Percentiles rank a stretch among this genome's conserved stretches.
Conservation (phyloP, 2,113 vertebrate species). For the Rhinoderma darwinii region DNA sequence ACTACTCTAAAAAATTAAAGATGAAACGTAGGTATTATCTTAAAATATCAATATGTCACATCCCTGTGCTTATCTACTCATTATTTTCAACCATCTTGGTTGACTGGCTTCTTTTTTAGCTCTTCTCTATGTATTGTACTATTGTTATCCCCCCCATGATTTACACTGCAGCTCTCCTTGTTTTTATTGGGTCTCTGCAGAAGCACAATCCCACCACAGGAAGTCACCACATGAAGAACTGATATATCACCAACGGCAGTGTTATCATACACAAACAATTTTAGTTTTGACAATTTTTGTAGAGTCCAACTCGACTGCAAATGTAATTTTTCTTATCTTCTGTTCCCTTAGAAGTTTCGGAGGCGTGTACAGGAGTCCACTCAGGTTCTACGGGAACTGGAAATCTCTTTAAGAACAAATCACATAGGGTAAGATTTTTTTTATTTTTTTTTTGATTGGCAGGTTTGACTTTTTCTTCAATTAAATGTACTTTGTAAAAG, state of each 20-base stretch:
- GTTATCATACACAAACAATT: not conserved
- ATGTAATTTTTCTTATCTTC: not conserved
- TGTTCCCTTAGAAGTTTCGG: slow-evolving; percentile 88
- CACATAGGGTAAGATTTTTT: slow-evolving; percentile 90
- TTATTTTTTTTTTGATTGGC: not conserved
- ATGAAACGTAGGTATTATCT: too few species aligned
- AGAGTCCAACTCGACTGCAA: not conserved
- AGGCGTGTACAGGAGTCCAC: slow-evolving; percentile 97
- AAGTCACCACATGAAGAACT: too few species aligned
- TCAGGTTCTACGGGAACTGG: slow-evolving; percentile 95
- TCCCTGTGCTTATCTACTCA: too few species aligned
- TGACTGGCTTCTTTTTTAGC: too few species aligned
- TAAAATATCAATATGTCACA: too few species aligned
- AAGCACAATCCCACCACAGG: too few species aligned
- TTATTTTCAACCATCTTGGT: too few species aligned
- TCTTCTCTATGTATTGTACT: too few species aligned
- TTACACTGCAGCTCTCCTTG: not conserved
- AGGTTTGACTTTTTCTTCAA: not conserved
- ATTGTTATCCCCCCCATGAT: not conserved
- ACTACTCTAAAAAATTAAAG: too few species aligned
- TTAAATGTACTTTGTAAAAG: not conserved
- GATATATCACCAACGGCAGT: too few species aligned
- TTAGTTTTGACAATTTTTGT: not conserved
- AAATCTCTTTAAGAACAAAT: slow-evolving; percentile 98
- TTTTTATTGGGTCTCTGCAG: not conserved